phyloP scores from a whole-genome alignment of 2,113 vertebrate genomes.

The Chroicocephalus ridibundus region DNA sequence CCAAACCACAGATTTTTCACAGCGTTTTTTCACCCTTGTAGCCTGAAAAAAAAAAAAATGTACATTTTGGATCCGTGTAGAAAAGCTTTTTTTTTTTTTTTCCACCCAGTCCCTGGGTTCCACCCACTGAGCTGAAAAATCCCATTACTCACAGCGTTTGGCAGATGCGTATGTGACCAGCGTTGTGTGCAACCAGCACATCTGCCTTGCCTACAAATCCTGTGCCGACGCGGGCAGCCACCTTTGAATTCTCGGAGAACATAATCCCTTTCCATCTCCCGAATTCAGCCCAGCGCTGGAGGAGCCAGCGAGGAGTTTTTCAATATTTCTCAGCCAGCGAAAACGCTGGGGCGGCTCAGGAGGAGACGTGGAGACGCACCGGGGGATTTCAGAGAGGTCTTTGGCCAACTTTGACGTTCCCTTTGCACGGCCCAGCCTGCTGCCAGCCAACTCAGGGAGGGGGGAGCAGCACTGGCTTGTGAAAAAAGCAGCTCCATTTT shows the following conservation, averaged over 20 bases:
- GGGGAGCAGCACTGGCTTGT: background rate
- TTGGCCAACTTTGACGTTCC: accelerated
- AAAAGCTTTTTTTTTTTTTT: background rate
- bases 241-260: background rate
- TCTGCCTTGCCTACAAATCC: constrained; percentile 19
- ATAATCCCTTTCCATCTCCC: background rate
- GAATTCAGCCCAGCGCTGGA: accelerated
- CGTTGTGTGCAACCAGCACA: background rate
- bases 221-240: background rate
- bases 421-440: background rate
- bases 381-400: background rate
- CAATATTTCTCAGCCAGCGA: background rate
- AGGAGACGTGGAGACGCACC: accelerated
- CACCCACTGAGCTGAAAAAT: constrained; percentile 56
- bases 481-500: background rate
- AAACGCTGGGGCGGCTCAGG: accelerated
- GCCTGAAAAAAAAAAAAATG: background rate
- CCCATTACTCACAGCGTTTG: background rate
- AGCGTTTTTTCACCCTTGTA: background rate
- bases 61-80: constrained; percentile 10
- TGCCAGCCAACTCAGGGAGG: background rate
- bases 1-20: background rate
- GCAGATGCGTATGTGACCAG: background rate
- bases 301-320: background rate
- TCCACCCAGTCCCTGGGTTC: background rate